Conservation (phyloP, 2,113 vertebrate genomes). For the Paralichthys olivaceus region DNA sequence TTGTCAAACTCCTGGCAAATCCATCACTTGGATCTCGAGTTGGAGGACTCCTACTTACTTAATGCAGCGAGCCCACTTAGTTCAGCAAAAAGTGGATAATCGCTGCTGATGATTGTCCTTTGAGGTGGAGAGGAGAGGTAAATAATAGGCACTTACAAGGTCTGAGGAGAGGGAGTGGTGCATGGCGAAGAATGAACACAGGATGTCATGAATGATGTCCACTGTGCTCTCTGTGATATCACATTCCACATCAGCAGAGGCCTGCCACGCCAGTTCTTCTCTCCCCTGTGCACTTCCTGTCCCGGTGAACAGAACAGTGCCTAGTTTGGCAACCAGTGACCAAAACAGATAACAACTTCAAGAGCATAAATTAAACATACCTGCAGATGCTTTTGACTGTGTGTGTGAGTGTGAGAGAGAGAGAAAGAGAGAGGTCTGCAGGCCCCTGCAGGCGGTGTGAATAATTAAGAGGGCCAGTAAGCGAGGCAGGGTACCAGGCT, state of each 20-base stretch:
- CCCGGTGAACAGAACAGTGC: conserved; percentile 49
- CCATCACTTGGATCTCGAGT: conserved; percentile 34
- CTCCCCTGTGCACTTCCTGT: conserved; percentile 18
- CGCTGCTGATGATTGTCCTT: conserved; percentile 35
- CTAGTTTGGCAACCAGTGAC: conserved; percentile 51
- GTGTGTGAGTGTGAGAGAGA: not conserved
- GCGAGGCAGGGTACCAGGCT: conserved; percentile 59
- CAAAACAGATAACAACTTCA: conserved; percentile 65
- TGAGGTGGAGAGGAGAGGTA: conserved; percentile 31
- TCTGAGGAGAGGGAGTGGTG: conserved; percentile 33
- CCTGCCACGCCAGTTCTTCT: not conserved
- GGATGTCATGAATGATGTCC: conserved; percentile 51
- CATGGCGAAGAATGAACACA: conserved; percentile 41
- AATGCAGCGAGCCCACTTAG: conserved; percentile 44
- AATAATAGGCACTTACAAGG: conserved; percentile 52
- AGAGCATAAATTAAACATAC: conserved; percentile 69
- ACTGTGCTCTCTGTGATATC: conserved; percentile 57
- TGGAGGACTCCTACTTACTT: conserved; percentile 8
- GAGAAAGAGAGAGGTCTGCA: conserved; percentile 27
- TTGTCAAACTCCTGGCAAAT: conserved; percentile 45
- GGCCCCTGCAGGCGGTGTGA: conserved; percentile 68
- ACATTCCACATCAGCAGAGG: conserved; percentile 45
- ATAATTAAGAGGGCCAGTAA: conserved; percentile 75
- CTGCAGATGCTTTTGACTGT: conserved; percentile 55
- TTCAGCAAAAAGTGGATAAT: conserved; percentile 53